Conservation (phyloP, 1,140 invertebrate genomes). For the Psilanteris sp. region DNA sequence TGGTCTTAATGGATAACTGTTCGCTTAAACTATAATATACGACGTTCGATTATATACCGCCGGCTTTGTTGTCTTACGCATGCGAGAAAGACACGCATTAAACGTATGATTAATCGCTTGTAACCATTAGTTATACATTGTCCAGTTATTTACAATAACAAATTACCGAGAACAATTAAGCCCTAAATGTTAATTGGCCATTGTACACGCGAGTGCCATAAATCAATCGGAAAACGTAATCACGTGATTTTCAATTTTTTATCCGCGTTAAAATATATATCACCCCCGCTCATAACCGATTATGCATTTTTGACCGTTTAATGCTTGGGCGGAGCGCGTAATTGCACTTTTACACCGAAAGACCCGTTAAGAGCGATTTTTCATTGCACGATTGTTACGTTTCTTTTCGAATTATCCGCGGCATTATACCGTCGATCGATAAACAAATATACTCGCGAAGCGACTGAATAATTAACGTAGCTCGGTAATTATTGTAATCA, state of each 20-base stretch:
- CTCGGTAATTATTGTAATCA: too few species aligned
- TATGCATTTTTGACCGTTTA: too few species aligned
- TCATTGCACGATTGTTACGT: too few species aligned
- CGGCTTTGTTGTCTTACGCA: slow-evolving; percentile 26
- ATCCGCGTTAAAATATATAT: neutral
- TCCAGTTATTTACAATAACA: slow-evolving; percentile 39
- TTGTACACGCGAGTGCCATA: slow-evolving; percentile 11
- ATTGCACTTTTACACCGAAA: too few species aligned
- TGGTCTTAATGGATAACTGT: slow-evolving; percentile 45
- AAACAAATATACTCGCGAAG: too few species aligned
- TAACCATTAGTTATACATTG: slow-evolving; percentile 35
- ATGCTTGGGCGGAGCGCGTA: too few species aligned
- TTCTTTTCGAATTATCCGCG: too few species aligned
- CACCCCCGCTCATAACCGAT: too few species aligned
- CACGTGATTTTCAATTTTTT: slow-evolving; percentile 1
- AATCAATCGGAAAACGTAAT: slow-evolving; percentile 26
- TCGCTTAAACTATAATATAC: slow-evolving; percentile 38
- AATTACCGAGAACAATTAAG: slow-evolving; percentile 47
- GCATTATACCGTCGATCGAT: too few species aligned
- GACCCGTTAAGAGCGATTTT: too few species aligned
- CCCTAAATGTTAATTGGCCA: slow-evolving; percentile 41
- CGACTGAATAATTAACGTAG: too few species aligned
- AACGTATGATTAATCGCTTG: slow-evolving; percentile 40
- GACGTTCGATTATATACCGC: slow-evolving; percentile 37
- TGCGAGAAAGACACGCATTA: slow-evolving; percentile 40